Evolutionary conservation across 2,888 invertebrate genomes (phyloP).

Genomic region (Spilosoma lubricipeda): DNA sequence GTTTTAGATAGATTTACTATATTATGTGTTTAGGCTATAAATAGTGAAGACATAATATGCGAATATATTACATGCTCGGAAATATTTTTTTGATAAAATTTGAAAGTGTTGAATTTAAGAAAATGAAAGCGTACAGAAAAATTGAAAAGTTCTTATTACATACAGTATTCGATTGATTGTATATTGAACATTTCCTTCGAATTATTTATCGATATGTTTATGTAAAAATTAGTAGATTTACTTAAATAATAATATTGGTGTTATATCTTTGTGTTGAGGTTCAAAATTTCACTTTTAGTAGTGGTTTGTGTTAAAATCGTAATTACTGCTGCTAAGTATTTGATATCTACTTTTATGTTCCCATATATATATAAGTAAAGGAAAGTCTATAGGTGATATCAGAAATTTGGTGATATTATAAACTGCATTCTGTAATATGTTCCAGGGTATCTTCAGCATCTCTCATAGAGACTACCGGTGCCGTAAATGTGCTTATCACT

Average conservation of each 20-base stretch:
- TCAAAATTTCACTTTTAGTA: neutral
- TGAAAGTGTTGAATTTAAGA: slow-evolving; percentile 4
- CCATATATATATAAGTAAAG: neutral
- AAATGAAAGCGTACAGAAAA: slow-evolving; percentile 14
- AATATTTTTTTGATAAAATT: slow-evolving; percentile 23
- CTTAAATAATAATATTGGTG: slow-evolving; percentile 47
- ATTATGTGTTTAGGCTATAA: slow-evolving; percentile 7
- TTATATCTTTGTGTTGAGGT: slow-evolving; percentile 16
- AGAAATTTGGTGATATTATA: neutral
- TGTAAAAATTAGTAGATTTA: slow-evolving; percentile 38
- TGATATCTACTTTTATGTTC: neutral
- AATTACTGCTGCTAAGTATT: neutral
- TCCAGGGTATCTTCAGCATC: too few species aligned
- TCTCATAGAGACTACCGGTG: too few species aligned
- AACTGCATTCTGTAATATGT: too few species aligned
- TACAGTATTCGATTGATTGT: slow-evolving; percentile 17
- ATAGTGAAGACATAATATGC: slow-evolving; percentile 46
- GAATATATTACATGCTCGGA: slow-evolving; percentile 60
- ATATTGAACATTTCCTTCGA: slow-evolving; percentile 10
- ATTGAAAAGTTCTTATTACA: slow-evolving; percentile 20
- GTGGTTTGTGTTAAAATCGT: neutral
- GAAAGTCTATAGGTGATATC: neutral
- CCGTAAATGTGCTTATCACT: neutral
- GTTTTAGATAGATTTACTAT: neutral
- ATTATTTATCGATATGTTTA: slow-evolving; percentile 40